Evolutionary conservation across 2,888 invertebrate species (phyloP), one percentile per base, ranked within the genome.

Genomic region (Cheilosia vulpina): DNA sequence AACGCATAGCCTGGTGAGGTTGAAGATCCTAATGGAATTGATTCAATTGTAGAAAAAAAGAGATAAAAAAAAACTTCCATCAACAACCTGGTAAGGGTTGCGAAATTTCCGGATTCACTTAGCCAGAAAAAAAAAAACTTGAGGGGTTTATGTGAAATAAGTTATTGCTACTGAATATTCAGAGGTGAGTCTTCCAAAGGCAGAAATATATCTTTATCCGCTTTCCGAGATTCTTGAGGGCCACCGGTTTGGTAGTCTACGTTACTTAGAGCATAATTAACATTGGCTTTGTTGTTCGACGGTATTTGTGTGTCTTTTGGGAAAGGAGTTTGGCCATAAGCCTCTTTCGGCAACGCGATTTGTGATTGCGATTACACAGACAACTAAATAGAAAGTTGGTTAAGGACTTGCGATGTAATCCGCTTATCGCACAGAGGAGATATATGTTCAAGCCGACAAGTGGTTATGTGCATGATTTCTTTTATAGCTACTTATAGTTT

Each of bases 301-400:
- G 38, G 38, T 38, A 38, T 34, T 34, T 11, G 11, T 34, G 2
- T 34, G 2, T 9, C 11, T 34, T 34, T 34, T 38, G 38, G 4
- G 24, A 60, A 52, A 11, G 34, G 13, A 13, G 34, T 6, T 41
- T 1, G n/a, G 3, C 38, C 13, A 13, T 38, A 38, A 38, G 13
- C 55, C 57, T 45, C 57, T 47, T 43, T 55, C 47, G 69, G 45
- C 69, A 45, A 69, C 57, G 45, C 57, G 69, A 69, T 69, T 69
- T 69, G 69, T 57, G 69, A 69, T 47, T 69, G 69, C 45, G 69
- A 57, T 57, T 69, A 69, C 45, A n/a, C 7, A 9, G 21, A 7
- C 7, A 38, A 31, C 24, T 34, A 2, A 21, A 19, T 15, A 6
- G 31, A 52, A 24, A 21, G 9, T 27, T 27, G 66, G 53, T 57